Evolutionary conservation across 2,888 invertebrate genomes (phyloP).

Genomic region (Plagodis pulveraria): DNA sequence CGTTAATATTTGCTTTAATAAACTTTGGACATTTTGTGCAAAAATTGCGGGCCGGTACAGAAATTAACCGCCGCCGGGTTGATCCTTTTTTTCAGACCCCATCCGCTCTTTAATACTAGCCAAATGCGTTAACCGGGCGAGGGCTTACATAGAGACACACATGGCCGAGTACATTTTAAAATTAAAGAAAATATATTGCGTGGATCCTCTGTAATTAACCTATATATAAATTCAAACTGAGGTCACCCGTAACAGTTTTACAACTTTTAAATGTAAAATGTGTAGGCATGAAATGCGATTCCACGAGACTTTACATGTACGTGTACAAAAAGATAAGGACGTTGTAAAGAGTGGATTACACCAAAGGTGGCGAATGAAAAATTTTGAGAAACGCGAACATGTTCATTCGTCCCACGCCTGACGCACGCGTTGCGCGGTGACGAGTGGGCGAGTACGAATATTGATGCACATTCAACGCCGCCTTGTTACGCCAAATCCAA

Average conservation of each 20-base stretch:
- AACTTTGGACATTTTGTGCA: constrained; percentile 69
- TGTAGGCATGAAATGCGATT: constrained; percentile 38
- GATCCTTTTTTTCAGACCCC: constrained; percentile 61
- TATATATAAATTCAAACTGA: constrained; percentile 53
- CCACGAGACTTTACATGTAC: constrained; percentile 53
- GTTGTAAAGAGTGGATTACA: constrained; percentile 55
- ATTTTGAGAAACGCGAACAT: constrained; percentile 58
- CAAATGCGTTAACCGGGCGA: constrained; percentile 61
- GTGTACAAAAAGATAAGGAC: constrained; percentile 51
- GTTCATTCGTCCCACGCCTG: constrained; percentile 52
- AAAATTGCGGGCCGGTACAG: constrained; percentile 60
- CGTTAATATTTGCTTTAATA: constrained; percentile 76
- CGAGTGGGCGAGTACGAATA: constrained; percentile 68
- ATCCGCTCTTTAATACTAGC: constrained; percentile 56
- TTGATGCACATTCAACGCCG: constrained; percentile 58
- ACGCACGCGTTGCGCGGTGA: constrained; percentile 13
- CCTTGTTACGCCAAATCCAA: constrained; percentile 59
- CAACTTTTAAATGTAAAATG: constrained; percentile 27
- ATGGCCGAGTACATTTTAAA: constrained; percentile 67
- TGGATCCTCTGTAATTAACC: constrained; percentile 54
- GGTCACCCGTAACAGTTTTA: constrained; percentile 47
- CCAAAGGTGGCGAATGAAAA: constrained; percentile 55
- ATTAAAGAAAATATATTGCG: constrained; percentile 66
- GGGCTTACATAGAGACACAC: constrained; percentile 64
- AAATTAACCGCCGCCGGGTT: constrained; percentile 74